These are phyloP conservation scores for Linyphia triangularis DNA, from an alignment of 2,888 invertebrate species.

Conservation along the genomic window DNA sequence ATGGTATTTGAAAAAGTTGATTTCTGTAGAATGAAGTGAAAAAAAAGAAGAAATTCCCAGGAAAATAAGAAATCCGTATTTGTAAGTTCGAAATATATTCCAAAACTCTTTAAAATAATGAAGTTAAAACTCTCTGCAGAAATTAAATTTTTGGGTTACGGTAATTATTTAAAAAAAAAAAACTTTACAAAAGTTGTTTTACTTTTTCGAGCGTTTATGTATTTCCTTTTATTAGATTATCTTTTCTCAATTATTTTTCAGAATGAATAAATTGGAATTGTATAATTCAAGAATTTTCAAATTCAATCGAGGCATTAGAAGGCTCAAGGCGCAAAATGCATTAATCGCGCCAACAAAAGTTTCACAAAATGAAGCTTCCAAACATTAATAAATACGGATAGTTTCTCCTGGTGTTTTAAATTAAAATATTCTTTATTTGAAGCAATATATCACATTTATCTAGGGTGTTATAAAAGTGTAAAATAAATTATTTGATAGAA, in stretches of 20 bases:
- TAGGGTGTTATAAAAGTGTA: too few relatives aligned
- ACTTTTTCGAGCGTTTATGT: neutral
- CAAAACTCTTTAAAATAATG: neutral
- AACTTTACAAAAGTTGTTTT: neutral
- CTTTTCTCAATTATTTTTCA: slow-evolving; percentile 1
- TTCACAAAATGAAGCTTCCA: slow-evolving; percentile 10
- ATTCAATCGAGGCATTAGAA: neutral
- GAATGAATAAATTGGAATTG: neutral
- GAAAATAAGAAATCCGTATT: neutral
- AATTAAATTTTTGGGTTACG: slow-evolving; percentile 31
- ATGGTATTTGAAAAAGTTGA: slow-evolving; percentile 54
- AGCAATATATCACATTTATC: too few relatives aligned
- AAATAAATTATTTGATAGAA: too few relatives aligned
- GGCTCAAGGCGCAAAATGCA: neutral
- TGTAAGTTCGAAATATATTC: neutral
- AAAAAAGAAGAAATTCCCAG: neutral
- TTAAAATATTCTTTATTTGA: too few relatives aligned
- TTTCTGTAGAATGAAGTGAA: slow-evolving; percentile 23
- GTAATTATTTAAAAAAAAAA: slow-evolving; percentile 23
- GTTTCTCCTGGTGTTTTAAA: too few relatives aligned
- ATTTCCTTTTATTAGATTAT: neutral
- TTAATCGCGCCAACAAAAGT: neutral
- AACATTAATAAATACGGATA: too few relatives aligned
- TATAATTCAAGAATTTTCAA: neutral
- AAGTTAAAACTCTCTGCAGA: slow-evolving; percentile 14